Conservation (phyloP, 2,888 invertebrate genomes). For the Rotaria socialis region DNA sequence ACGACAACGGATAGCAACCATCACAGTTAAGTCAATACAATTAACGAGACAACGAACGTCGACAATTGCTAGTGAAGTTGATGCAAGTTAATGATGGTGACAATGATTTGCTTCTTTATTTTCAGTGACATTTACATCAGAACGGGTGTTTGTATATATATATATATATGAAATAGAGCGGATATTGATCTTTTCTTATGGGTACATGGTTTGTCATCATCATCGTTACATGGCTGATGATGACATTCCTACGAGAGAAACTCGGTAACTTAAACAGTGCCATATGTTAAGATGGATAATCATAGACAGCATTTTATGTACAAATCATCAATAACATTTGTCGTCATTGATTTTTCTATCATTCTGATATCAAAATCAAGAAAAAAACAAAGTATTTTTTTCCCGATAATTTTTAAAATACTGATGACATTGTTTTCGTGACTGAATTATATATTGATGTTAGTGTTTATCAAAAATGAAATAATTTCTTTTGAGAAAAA, state of each 20-base stretch:
- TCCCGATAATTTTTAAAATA: no score
- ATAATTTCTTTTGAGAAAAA: no score
- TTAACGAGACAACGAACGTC: neutral
- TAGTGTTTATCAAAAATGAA: no score
- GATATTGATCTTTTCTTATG: slow-evolving; percentile 25
- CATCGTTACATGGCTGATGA: neutral
- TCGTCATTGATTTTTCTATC: neutral
- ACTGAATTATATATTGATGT: no score
- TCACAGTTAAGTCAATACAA: slow-evolving; percentile 10
- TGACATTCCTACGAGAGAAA: neutral
- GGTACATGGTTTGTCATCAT: neutral
- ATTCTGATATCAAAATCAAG: neutral
- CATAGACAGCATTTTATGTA: neutral
- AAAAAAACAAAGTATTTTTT: neutral
- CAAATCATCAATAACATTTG: slow-evolving; percentile 12
- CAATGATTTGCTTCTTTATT: slow-evolving; percentile 3
- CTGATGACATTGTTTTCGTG: no score
- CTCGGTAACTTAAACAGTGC: neutral
- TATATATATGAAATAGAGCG: neutral
- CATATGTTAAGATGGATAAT: neutral
- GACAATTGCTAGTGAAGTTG: neutral
- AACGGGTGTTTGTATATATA: neutral
- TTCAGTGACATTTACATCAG: slow-evolving; percentile 23
- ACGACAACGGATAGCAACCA: neutral
- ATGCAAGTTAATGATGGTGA: neutral